These are phyloP conservation scores for Psix sp. DNA, from an alignment of 1,140 invertebrate genomes.

Conservation along the genomic window DNA sequence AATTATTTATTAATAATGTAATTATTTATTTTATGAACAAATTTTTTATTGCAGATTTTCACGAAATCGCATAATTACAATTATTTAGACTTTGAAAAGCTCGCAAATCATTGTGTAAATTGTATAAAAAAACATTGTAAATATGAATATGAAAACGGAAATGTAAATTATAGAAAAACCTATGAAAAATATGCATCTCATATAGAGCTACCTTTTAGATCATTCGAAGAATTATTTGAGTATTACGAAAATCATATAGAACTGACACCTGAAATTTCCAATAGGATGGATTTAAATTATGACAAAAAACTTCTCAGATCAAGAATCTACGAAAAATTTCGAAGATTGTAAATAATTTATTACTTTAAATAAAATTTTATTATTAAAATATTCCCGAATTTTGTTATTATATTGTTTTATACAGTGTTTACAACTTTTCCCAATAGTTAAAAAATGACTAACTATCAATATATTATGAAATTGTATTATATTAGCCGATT, in stretches of 20 bases:
- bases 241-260: constrained; percentile 23
- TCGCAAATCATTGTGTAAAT: constrained; percentile 28
- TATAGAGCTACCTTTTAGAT: constrained; percentile 18
- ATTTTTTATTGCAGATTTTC: constrained; percentile 39
- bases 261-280: constrained; percentile 5
- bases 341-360: neutral
- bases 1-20: no score
- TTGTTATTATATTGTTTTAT: no score
- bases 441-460: no score
- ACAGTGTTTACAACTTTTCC: no score
- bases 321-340: constrained; percentile 26
- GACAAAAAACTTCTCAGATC: constrained; percentile 27
- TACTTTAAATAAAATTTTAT: no score
- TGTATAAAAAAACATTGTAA: constrained; percentile 23
- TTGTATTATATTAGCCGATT: no score
- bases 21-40: constrained; percentile 1
- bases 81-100: constrained; percentile 38
- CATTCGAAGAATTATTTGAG: constrained; percentile 32
- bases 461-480: no score
- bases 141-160: constrained; percentile 1
- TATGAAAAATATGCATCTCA: constrained; percentile 12
- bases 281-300: constrained; percentile 37
- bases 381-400: no score
- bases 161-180: constrained; percentile 16
- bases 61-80: constrained; percentile 33